Percentiles rank a stretch among this genome's conserved stretches.
Conservation (phyloP, 2,113 vertebrate genomes). For the Antechinus stuartii region DNA sequence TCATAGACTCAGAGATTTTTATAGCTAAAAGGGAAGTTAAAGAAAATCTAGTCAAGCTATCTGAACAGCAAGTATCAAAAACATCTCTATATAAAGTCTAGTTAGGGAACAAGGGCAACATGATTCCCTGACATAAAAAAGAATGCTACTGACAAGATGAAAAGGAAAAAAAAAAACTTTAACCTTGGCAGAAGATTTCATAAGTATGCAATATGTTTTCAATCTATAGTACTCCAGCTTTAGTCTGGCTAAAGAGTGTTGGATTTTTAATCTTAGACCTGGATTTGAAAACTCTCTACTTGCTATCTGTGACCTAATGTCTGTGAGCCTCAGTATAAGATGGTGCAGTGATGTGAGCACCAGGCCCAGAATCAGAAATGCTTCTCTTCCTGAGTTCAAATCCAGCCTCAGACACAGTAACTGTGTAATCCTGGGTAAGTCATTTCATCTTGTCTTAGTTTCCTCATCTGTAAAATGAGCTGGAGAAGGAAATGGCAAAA, state of each 20-base stretch:
- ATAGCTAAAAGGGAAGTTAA: neutral
- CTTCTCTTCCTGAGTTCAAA: neutral
- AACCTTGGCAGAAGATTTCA: neutral
- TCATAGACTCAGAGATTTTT: neutral
- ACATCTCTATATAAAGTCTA: accelerated
- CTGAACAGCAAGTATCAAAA: neutral
- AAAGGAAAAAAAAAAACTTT: neutral
- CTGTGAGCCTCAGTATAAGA: neutral
- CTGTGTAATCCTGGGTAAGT: neutral
- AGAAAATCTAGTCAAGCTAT: neutral
- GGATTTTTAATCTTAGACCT: neutral
- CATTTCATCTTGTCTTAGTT: neutral
- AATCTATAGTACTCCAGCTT: neutral
- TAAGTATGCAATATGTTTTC: neutral
- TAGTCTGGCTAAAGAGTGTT: neutral
- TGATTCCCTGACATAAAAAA: neutral
- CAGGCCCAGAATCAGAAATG: neutral
- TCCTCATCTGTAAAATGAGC: neutral
- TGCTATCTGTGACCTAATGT: neutral
- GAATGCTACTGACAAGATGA: neutral
- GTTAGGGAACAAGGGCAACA: neutral
- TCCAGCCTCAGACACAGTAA: neutral
- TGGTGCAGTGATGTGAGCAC: neutral
- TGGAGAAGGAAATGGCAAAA: neutral
- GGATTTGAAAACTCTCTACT: neutral